phyloP scores from a whole-genome alignment of 2,888 invertebrate species.

The Sepioteuthis lessoniana region DNA sequence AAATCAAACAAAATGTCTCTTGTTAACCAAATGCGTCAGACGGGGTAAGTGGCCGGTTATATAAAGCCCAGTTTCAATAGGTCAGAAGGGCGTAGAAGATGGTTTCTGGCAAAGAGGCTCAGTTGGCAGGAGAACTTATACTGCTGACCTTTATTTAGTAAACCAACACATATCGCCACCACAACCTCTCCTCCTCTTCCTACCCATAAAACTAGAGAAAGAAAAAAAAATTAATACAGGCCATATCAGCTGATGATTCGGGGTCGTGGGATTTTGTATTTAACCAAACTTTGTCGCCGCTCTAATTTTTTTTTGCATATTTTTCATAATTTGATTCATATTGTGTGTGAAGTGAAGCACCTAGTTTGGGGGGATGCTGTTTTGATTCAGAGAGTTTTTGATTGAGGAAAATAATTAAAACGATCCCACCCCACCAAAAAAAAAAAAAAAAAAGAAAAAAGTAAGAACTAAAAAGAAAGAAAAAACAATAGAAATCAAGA shows the following conservation, averaged over 20 bases:
- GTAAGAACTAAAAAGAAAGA: no score
- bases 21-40: background rate
- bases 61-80: background rate
- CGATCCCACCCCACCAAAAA: no score
- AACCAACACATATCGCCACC: background rate
- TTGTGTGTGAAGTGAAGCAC: no score
- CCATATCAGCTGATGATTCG: conserved; percentile 10
- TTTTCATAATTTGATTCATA: no score
- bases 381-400: no score
- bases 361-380: no score
- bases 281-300: background rate
- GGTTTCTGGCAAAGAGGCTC: background rate
- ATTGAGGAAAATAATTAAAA: no score
- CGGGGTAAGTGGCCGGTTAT: background rate
- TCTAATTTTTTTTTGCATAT: background rate
- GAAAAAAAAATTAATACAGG: background rate
- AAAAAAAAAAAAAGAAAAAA: no score
- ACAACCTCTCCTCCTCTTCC: background rate
- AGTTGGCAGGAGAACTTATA: background rate
- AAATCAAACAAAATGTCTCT: background rate
- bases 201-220: no score
- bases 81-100: background rate
- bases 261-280: background rate
- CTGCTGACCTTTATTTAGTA: background rate
- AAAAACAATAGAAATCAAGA: no score